Percentiles rank a stretch among this genome's conserved stretches.
Conservation (phyloP, 2,113 vertebrate species). For the Archilochus colubris region DNA sequence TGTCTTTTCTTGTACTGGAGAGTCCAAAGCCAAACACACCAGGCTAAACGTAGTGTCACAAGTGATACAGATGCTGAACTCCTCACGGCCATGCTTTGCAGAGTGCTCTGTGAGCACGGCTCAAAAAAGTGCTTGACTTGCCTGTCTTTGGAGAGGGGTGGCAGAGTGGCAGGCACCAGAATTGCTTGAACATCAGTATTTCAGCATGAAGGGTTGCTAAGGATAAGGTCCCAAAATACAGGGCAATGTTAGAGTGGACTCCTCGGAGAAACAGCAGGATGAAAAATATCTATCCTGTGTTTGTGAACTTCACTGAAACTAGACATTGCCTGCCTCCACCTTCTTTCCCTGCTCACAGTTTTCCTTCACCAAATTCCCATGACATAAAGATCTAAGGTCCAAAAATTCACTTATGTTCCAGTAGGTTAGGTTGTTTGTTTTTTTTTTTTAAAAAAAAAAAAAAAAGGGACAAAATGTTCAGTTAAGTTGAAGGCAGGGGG, state of each 20-base stretch:
- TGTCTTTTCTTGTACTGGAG: neutral
- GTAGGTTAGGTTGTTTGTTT: too few relatives aligned
- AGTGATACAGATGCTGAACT: neutral
- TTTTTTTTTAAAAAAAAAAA: too few relatives aligned
- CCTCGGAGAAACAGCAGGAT: rapidly evolving
- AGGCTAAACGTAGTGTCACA: neutral
- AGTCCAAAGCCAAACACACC: neutral
- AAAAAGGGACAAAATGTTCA: too few relatives aligned
- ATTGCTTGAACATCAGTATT: neutral
- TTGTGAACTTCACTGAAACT: neutral
- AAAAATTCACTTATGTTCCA: neutral
- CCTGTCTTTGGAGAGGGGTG: neutral
- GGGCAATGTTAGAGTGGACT: neutral
- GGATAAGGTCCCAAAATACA: neutral
- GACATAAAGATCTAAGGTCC: neutral
- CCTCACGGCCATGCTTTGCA: neutral
- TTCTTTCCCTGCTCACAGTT: neutral
- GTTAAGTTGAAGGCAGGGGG: neutral
- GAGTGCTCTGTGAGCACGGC: neutral
- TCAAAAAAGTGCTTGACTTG: neutral
- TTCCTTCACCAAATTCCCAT: neutral
- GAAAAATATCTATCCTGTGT: neutral
- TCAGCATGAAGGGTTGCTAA: neutral
- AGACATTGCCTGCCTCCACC: neutral
- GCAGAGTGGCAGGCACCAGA: neutral